phyloP scores from a whole-genome alignment of 2,888 invertebrate species.

The Empis livida region DNA sequence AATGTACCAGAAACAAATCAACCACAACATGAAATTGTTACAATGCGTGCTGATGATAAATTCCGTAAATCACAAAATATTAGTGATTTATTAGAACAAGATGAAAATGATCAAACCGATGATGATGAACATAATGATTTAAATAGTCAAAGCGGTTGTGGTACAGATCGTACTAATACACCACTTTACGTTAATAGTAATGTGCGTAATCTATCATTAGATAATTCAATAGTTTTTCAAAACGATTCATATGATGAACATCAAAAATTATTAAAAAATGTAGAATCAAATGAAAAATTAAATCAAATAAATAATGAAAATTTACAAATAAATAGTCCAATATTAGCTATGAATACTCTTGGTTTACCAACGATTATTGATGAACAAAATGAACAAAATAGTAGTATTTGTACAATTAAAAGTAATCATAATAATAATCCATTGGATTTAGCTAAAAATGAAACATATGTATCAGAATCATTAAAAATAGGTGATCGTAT shows the following conservation, averaged over 20 bases:
- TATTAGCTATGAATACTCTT: slow-evolving; percentile 28
- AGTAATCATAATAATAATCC: slow-evolving; percentile 7
- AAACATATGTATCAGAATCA: slow-evolving; percentile 31
- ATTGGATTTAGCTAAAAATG: slow-evolving; percentile 24
- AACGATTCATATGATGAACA: background rate
- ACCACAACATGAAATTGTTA: slow-evolving; percentile 44
- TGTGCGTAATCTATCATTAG: slow-evolving; percentile 7
- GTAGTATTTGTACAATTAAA: background rate
- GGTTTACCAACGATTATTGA: slow-evolving; percentile 21
- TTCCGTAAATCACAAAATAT: slow-evolving; percentile 22
- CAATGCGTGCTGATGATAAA: slow-evolving; percentile 23
- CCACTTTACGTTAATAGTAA: slow-evolving; percentile 32
- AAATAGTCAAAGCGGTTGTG: slow-evolving; percentile 17
- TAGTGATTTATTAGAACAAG: slow-evolving; percentile 28
- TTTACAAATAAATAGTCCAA: slow-evolving; percentile 12
- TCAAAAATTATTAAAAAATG: background rate
- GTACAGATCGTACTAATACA: slow-evolving; percentile 21
- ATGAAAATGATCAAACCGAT: slow-evolving; percentile 17
- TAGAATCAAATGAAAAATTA: background rate
- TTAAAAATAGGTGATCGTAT: slow-evolving; percentile 29
- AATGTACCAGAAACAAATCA: slow-evolving; percentile 48
- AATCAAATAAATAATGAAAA: slow-evolving; percentile 1
- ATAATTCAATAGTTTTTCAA: background rate
- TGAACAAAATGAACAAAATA: slow-evolving; percentile 1
- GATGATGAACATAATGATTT: slow-evolving; percentile 21